Evolutionary conservation across 2,113 vertebrate genomes (phyloP).

Genomic region (Pseudorectes ferrugineus): DNA sequence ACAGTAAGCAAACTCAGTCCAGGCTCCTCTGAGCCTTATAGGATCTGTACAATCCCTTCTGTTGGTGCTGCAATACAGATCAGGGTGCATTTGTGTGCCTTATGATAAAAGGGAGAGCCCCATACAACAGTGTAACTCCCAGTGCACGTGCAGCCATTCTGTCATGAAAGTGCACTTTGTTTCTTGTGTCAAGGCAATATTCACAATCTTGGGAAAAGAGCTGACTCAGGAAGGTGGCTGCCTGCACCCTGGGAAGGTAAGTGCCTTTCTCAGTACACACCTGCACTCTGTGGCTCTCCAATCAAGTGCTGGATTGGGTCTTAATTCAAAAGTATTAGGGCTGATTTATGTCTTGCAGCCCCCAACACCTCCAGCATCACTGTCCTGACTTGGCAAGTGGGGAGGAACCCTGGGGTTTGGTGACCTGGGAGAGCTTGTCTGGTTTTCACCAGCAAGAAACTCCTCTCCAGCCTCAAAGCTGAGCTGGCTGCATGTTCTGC

Average conservation of each 20-base stretch:
- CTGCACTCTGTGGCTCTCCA: not conserved
- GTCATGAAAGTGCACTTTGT: accelerated
- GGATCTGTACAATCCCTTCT: not conserved
- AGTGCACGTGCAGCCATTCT: accelerated
- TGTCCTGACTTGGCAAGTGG: not conserved
- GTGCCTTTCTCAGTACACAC: not conserved
- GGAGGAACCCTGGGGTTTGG: accelerated
- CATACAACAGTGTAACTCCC: not conserved
- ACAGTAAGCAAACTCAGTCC: not conserved
- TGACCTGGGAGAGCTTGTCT: not conserved
- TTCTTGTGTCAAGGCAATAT: not conserved
- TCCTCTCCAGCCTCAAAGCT: not conserved
- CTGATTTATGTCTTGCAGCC: not conserved
- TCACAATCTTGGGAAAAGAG: not conserved
- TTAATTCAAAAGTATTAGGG: not conserved
- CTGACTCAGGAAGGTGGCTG: not conserved
- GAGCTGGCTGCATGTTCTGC: not conserved
- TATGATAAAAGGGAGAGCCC: not conserved
- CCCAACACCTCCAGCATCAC: not conserved
- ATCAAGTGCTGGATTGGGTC: not conserved
- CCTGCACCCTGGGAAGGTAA: not conserved
- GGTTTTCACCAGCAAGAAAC: not conserved
- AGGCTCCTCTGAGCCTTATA: not conserved
- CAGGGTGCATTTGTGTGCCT: accelerated
- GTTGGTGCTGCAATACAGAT: not conserved